Base-by-base conservation (phyloP, 2,797 vertebrate genomes). In the Oophaga sylvatica region DNA sequence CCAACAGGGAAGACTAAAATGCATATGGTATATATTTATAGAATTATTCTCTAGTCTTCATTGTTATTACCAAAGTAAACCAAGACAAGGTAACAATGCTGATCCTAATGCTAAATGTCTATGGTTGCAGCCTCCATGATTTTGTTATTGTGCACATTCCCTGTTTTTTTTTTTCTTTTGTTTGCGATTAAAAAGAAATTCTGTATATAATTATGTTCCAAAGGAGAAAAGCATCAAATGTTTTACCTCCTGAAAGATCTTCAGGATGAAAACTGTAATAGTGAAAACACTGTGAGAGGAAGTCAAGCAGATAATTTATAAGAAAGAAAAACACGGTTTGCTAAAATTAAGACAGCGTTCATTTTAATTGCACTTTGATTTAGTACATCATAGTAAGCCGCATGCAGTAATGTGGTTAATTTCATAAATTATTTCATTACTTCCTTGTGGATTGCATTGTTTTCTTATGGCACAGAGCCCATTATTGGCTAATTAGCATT, bases 401-500 rank as follows among this genome's bases (percentile, higher is more conserved):
- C 82, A 75, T 31, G 7, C 81, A 60, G 68, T 41, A 57, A 60
- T 60, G 68, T 77, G 83, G 20, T 65, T 76, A n/a, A 63, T 77
- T 76, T 84, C 35, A 84, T 63, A 20, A 63, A 79, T 79, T 7
- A 68, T 79, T 79, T 78, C 48, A 35, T 67, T 35, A 57, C 75
- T 79, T 78, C 84, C 62, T 67, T 77, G 62, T 79, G 45, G 45
- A 35, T n/a, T 67, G 20, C 62, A 35, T 79, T 85, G 76, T 79
- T 79, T 68, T 79, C 83, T 3, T 81, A 62, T 65, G 62, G 60
- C 71, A 73, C 26, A 19, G 13, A 82, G 31, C 45, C 45, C 60
- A 67, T 87, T 83, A 87, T 59, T 59, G 48, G 17, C 53, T 77
- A 67, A 83, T 87, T 77, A 83, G 26, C 62, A 87, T 87, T 68